Evolutionary conservation across 2,113 vertebrate genomes (phyloP).

Genomic region (Promerops cafer): DNA sequence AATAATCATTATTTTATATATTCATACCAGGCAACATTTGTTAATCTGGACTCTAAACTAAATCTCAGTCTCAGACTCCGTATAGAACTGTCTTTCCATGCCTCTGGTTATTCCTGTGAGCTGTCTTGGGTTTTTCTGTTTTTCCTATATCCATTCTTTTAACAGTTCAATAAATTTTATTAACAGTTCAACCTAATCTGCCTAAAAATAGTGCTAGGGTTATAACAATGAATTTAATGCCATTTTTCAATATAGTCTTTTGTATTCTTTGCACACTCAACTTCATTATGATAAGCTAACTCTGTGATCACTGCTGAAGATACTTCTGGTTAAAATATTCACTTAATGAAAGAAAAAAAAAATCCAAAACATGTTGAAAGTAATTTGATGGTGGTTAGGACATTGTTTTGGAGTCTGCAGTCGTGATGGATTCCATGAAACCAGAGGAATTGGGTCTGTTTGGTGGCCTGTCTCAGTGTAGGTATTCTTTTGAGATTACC

Average conservation of each 20-base stretch:
- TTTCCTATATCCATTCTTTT: neutral
- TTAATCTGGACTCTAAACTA: conserved; percentile 28
- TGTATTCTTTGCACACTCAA: neutral
- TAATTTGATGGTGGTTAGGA: neutral
- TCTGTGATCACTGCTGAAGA: neutral
- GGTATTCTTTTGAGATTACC: conserved; percentile 50
- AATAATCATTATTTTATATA: conserved; percentile 42
- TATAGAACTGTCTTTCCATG: conserved; percentile 8
- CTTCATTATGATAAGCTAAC: neutral
- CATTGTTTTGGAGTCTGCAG: neutral
- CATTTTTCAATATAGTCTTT: neutral
- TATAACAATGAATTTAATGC: neutral
- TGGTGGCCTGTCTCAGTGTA: neutral
- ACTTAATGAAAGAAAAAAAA: neutral
- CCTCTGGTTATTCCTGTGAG: conserved; percentile 41
- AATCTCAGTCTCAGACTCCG: neutral
- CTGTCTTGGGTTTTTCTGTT: neutral
- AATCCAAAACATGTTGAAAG: neutral
- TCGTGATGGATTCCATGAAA: neutral
- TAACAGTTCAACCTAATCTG: neutral
- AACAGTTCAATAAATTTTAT: neutral
- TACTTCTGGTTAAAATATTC: neutral
- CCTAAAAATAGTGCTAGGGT: neutral
- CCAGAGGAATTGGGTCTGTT: neutral
- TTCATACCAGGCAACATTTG: neutral